These are phyloP conservation scores for Lordiphosa stackelbergi DNA, from an alignment of 1,140 invertebrate species.

Conservation along the genomic window DNA sequence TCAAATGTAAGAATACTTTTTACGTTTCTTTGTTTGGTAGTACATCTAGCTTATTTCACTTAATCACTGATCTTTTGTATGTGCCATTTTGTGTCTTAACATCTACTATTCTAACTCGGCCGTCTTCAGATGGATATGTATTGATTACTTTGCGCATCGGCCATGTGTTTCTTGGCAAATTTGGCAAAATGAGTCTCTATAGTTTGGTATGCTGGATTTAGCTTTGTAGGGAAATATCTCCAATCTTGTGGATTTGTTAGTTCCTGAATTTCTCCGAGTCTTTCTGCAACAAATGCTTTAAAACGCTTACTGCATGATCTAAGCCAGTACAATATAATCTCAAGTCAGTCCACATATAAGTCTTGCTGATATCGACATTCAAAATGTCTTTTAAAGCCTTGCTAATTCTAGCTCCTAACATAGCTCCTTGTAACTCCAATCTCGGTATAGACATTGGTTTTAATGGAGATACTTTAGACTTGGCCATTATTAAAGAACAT, in stretches of 20 bases:
- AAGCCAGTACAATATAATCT: neutral
- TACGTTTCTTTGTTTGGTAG: too few relatives aligned
- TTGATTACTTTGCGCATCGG: too few relatives aligned
- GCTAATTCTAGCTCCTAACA: neutral
- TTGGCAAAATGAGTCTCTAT: too few relatives aligned
- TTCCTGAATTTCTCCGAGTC: too few relatives aligned
- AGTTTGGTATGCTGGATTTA: constrained; percentile 50
- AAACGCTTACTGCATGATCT: neutral
- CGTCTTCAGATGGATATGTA: too few relatives aligned
- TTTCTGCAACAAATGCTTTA: constrained; percentile 1
- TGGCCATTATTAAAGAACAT: constrained; percentile 1
- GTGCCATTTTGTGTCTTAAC: too few relatives aligned
- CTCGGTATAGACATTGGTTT: too few relatives aligned
- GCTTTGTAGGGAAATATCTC: neutral
- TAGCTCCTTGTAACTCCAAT: constrained; percentile 1
- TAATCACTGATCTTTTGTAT: too few relatives aligned
- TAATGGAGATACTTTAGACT: neutral
- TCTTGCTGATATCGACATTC: neutral
- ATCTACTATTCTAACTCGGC: too few relatives aligned
- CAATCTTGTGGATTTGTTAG: neutral
- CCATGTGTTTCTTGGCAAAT: too few relatives aligned
- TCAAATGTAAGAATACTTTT: too few relatives aligned
- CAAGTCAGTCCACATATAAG: neutral
- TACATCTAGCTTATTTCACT: too few relatives aligned
- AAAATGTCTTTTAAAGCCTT: neutral